These are phyloP conservation scores for Eilema caniola DNA, from an alignment of 2,888 invertebrate genomes.

Conservation along the genomic window DNA sequence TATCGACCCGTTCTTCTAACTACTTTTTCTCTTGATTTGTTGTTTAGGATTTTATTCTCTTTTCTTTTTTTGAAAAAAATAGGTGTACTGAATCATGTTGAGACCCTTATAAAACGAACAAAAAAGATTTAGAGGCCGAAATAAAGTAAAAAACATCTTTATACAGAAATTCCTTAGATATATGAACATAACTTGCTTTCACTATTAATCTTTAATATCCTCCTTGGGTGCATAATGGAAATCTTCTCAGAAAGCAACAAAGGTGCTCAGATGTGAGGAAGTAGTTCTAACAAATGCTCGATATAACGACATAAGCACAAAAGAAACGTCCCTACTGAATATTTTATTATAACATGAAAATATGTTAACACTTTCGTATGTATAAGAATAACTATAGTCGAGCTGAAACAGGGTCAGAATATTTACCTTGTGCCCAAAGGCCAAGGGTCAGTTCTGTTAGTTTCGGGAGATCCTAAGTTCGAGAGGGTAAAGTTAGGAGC, in stretches of 20 bases:
- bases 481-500: not conserved
- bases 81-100: no score
- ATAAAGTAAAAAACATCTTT: no score
- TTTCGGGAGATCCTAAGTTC: not conserved
- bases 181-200: not conserved
- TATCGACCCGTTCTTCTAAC: no score
- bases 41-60: no score
- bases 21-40: no score
- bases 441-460: conserved; percentile 8
- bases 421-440: conserved; percentile 8
- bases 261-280: not conserved
- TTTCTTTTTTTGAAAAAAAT: no score
- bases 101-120: no score
- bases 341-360: conserved; percentile 23
- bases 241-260: no score
- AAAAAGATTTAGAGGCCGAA: no score
- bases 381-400: conserved; percentile 25
- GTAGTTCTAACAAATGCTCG: not conserved
- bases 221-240: not conserved
- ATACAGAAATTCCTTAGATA: no score
- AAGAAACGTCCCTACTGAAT: conserved; percentile 21
- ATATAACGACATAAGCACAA: conserved; percentile 1
- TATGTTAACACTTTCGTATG: conserved; percentile 20
- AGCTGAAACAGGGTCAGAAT: conserved; percentile 7
- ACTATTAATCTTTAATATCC: not conserved